A percentile compares a stretch with the other conserved stretches of the same genome.
phyloP scores from a whole-genome alignment of 1,140 invertebrate genomes.

The Drosophila sp. region DNA sequence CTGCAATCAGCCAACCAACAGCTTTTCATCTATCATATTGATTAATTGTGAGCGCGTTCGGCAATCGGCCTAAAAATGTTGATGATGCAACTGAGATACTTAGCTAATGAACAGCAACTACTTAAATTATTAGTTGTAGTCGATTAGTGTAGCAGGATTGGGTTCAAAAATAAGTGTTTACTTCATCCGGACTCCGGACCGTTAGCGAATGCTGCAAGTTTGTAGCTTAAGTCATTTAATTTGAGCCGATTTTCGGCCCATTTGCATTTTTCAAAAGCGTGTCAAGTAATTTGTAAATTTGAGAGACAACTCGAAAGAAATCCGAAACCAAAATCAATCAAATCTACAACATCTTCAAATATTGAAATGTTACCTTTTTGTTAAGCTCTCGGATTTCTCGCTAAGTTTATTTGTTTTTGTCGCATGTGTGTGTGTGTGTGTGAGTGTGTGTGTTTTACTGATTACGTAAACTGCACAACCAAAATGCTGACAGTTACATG shows the following conservation, averaged over 20 bases:
- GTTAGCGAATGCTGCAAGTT: conserved; percentile 25
- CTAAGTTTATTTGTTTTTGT: conserved; percentile 38
- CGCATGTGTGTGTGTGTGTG: conserved; percentile 17
- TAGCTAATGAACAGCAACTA: conserved; percentile 10
- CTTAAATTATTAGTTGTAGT: conserved; percentile 3
- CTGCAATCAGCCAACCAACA: conserved; percentile 9
- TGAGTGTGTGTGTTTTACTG: conserved; percentile 28
- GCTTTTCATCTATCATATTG: conserved; percentile 31
- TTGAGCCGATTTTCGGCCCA: conserved; percentile 24
- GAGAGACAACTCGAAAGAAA: conserved; percentile 46
- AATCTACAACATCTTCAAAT: conserved; percentile 48
- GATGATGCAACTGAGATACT: conserved; percentile 34
- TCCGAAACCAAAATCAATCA: conserved; percentile 70
- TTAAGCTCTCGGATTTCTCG: conserved; percentile 45
- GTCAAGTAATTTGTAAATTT: conserved; percentile 70
- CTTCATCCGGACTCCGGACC: too few relatives aligned
- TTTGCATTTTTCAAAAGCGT: conserved; percentile 49
- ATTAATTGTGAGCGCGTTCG: conserved; percentile 40
- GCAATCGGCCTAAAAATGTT: conserved; percentile 19
- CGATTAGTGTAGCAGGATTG: conserved; percentile 13
- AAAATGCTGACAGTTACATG: conserved; percentile 73
- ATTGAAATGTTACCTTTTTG: conserved; percentile 69
- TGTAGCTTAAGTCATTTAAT: conserved; percentile 41
- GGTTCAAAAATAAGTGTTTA: neutral
- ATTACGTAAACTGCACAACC: conserved; percentile 52